Base-by-base conservation (phyloP, 1,140 invertebrate genomes). In the Trichoplusia ni region DNA sequence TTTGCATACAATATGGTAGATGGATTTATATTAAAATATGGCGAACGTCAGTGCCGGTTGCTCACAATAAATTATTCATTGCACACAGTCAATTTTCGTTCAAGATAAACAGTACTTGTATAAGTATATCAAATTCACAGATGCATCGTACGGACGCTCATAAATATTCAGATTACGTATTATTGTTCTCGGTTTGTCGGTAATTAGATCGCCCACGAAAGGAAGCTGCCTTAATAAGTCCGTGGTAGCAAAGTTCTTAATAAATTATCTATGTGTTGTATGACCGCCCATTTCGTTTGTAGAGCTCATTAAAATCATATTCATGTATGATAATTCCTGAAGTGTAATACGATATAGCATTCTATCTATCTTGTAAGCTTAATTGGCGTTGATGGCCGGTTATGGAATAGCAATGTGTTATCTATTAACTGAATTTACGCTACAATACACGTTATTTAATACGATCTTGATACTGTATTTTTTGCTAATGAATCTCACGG, bases 21-120 rank as follows among this genome's bases (percentile, higher is more conserved):
- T 87, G 84, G 82, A 89, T 90, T 88, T 89, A 90, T 90, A 90
- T 89, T 90, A 90, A 90, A 89, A 86, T 90, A 90, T 89, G 81
- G 84, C 81, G 69, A 86, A 86, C 81, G 83, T 90, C 87, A 88
- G 79, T 82, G 71, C 80, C 79, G 83, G 85, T 87, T 85, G 83
- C 79, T 82, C 75, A 87, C 79, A 80, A 90, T 90, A 90, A 90
- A 90, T 90, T 86, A 90, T 90, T 90, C 87, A 90, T 86, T 82
- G 80, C 81, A 79, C 81, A 84, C 76, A 84, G 84, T 88, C 86
- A 88, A 89, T 90, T 90, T 90, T 86, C 79, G 79, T 85, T 79
- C 69, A 82, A 88, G 82, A 87, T 86, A 83, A 86, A 86, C 81
- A 83, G 71, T 68, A 21, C 18, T 44, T 51, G 62, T 75, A 72